Conservation (phyloP, 1,140 invertebrate species). For the Drosophila lacteicornis region DNA sequence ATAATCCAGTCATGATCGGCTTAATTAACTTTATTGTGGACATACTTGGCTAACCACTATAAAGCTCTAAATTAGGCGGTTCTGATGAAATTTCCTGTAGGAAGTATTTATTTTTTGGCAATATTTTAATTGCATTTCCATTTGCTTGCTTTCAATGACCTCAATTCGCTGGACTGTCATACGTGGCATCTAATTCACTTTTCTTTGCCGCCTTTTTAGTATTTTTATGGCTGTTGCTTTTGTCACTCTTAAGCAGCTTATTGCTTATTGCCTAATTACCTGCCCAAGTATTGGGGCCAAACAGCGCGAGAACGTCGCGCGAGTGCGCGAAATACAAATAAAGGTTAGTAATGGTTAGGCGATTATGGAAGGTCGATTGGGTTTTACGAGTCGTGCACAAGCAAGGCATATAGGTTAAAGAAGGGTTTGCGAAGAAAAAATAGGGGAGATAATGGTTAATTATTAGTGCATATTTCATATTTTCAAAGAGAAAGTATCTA, state of each 20-base stretch:
- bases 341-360: constrained; percentile 47
- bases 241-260: constrained; percentile 73
- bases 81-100: constrained; percentile 12
- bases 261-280: constrained; percentile 74
- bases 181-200: constrained; percentile 23
- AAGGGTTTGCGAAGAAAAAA: not conserved
- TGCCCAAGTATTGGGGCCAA: constrained; percentile 63
- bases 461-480: not conserved
- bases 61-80: constrained; percentile 11
- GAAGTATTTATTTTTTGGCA: constrained; percentile 7
- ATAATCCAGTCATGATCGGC: constrained; percentile 44
- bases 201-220: constrained; percentile 32
- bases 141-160: constrained; percentile 29
- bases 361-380: constrained; percentile 33
- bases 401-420: not conserved
- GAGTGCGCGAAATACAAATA: constrained; percentile 49
- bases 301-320: constrained; percentile 33
- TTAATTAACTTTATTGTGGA: constrained; percentile 36
- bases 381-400: not conserved
- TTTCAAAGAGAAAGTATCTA: too few relatives aligned
- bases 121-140: constrained; percentile 34
- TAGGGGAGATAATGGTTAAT: not conserved
- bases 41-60: constrained; percentile 20
- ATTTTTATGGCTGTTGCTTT: constrained; percentile 46
- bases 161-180: constrained; percentile 42